These are phyloP conservation scores for Gorilla gorilla DNA, from an alignment of 2,113 vertebrate genomes.

Conservation along the genomic window DNA sequence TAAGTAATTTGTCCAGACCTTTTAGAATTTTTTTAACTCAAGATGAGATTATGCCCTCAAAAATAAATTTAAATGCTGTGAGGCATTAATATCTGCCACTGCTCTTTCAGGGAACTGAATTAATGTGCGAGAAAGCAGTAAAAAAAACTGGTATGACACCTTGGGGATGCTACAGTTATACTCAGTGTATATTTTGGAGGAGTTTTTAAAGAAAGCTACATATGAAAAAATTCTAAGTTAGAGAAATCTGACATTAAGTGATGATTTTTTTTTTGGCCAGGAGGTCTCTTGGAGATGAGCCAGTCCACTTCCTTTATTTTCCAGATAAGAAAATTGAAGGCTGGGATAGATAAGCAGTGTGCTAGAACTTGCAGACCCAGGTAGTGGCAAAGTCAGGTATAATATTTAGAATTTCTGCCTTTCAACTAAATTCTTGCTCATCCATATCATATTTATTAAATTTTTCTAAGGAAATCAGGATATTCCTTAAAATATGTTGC, in stretches of 20 bases:
- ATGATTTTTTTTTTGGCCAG: not conserved
- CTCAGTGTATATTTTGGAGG: not conserved
- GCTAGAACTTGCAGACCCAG: not conserved
- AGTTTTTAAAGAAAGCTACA: not conserved
- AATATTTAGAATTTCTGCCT: not conserved
- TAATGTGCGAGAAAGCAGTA: slow-evolving; percentile 22
- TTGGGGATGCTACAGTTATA: not conserved
- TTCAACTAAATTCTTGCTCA: not conserved
- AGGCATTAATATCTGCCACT: not conserved
- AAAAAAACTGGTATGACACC: slow-evolving; percentile 38
- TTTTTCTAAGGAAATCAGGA: not conserved
- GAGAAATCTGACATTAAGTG: not conserved
- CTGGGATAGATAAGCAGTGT: not conserved
- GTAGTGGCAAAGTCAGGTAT: not conserved
- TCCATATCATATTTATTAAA: not conserved
- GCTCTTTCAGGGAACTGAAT: slow-evolving; percentile 58
- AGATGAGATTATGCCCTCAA: not conserved
- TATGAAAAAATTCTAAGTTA: not conserved
- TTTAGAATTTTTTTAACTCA: not conserved
- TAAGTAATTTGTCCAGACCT: not conserved
- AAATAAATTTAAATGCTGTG: not conserved
- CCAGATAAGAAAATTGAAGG: not conserved
- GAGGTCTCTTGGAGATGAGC: not conserved
- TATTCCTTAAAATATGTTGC: not conserved
- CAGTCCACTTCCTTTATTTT: slow-evolving; percentile 2